Base-by-base conservation (phyloP, 2,797 vertebrate species). In the Sebastes cheni region DNA sequence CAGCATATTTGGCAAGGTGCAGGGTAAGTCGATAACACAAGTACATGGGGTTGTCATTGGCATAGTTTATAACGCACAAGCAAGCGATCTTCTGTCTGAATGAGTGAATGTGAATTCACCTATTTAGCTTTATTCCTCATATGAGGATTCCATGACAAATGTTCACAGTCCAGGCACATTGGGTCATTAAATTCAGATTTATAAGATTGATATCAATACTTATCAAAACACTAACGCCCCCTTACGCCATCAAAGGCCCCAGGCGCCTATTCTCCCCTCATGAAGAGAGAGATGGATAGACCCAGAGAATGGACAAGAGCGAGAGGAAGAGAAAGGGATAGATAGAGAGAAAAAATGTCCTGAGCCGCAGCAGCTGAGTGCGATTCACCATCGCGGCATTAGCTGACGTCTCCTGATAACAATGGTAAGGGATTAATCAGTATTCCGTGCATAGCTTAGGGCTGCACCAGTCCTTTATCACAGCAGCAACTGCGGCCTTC, bases 101-200 rank as follows among this genome's bases (percentile, higher is more conserved):
- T 34, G 71, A 88, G 72, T 84, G 70, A 39, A 82, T 73, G 84
- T 79, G 72, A 80, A 84, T 89, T 83, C 78, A 83, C 70, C 85
- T 72, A 87, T 88, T 90, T 91, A 90, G 82, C 81, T 86, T 83
- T 81, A 84, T 86, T 81, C 81, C 83, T 87, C 86, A 75, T 83
- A 77, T 88, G 90, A 91, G 87, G 62, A 82, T 86, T 85, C 71
- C 39, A 70, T 90, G 90, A 94, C 86, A 88, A 93, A 92, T 92
- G 80, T 81, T 85, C 68, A 5, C n/a, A 39, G 88, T 81, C 78
- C 70, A 46, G 89, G 80, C 86, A 81, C 84, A 83, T 56, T 6
- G 82, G 87, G 86, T 90, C 90, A 92, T 94, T 94, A 91, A 92
- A 93, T 91, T 87, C 82, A 91, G 90, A 92, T 93, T 92, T 90